Evolutionary conservation across 2,888 invertebrate genomes (phyloP).

Genomic region (Malacosoma neustria): DNA sequence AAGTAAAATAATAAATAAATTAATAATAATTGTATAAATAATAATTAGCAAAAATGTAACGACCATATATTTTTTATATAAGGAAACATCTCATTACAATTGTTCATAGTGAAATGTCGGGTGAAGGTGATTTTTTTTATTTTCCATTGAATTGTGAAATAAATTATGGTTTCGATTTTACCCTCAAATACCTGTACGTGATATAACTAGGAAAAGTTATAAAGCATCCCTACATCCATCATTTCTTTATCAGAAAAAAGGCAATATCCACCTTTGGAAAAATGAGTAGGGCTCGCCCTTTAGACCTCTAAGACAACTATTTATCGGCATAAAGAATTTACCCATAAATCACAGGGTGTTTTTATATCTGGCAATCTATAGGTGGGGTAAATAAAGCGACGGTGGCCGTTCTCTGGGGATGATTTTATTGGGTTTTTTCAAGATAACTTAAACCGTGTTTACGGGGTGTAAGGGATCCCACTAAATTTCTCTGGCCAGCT

Average conservation of each 20-base stretch:
- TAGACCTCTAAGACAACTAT: constrained; percentile 64
- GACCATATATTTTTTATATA: no score
- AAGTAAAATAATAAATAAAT: no score
- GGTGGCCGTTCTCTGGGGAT: not conserved
- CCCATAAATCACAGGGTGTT: constrained; percentile 56
- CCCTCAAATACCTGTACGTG: not conserved
- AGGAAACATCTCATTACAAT: no score
- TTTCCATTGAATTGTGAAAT: no score
- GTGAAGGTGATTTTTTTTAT: no score
- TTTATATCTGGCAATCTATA: constrained; percentile 60
- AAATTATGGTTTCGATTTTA: no score
- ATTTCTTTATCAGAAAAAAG: constrained; percentile 64
- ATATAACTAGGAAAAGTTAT: not conserved
- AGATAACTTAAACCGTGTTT: no score
- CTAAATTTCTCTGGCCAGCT: no score
- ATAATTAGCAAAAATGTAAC: no score
- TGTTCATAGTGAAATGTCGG: no score
- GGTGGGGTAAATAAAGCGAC: constrained; percentile 12
- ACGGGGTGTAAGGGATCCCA: no score
- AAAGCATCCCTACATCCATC: constrained; percentile 40
- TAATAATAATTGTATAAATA: no score
- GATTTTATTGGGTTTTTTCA: not conserved
- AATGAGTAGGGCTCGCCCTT: constrained; percentile 52
- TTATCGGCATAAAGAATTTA: constrained; percentile 48
- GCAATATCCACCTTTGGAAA: constrained; percentile 58